These are phyloP conservation scores for Diploscapter pachys DNA, from an alignment of 1,140 invertebrate genomes.

Conservation along the genomic window DNA sequence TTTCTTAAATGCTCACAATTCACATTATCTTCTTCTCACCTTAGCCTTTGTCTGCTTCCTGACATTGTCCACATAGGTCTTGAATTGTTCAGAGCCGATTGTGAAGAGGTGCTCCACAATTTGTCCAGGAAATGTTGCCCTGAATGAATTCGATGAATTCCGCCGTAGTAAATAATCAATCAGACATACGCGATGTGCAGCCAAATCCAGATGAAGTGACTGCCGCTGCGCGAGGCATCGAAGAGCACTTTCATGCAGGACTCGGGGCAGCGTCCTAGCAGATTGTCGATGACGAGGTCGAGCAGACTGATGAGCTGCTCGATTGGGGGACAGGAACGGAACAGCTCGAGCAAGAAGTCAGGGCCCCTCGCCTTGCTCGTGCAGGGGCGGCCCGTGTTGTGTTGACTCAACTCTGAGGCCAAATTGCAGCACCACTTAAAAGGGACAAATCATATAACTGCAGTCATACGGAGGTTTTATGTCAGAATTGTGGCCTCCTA, in stretches of 20 bases:
- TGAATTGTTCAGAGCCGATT: conserved; percentile 23
- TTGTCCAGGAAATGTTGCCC: conserved; percentile 20
- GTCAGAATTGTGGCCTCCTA: neutral
- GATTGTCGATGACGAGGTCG: conserved; percentile 7
- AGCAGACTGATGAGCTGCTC: neutral
- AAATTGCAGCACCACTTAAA: conserved; percentile 26
- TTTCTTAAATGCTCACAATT: no score
- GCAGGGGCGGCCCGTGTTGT: conserved; percentile 16
- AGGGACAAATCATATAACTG: neutral
- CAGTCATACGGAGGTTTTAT: neutral
- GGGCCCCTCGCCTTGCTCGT: conserved; percentile 1
- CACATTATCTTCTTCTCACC: neutral
- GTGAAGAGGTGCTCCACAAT: conserved; percentile 9
- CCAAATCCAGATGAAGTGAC: conserved; percentile 31
- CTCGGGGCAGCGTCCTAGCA: conserved; percentile 4
- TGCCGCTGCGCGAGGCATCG: conserved; percentile 12
- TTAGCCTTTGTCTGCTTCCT: neutral
- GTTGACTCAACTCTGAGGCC: neutral
- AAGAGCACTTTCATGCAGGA: conserved; percentile 18
- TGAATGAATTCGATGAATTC: conserved; percentile 9
- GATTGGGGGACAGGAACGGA: conserved; percentile 7
- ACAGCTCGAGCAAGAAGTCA: neutral
- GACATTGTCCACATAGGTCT: neutral
- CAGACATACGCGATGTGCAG: conserved; percentile 26
- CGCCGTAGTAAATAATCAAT: neutral